These are phyloP conservation scores for Perognathus longimembris DNA, from an alignment of 2,113 vertebrate genomes.

Conservation along the genomic window DNA sequence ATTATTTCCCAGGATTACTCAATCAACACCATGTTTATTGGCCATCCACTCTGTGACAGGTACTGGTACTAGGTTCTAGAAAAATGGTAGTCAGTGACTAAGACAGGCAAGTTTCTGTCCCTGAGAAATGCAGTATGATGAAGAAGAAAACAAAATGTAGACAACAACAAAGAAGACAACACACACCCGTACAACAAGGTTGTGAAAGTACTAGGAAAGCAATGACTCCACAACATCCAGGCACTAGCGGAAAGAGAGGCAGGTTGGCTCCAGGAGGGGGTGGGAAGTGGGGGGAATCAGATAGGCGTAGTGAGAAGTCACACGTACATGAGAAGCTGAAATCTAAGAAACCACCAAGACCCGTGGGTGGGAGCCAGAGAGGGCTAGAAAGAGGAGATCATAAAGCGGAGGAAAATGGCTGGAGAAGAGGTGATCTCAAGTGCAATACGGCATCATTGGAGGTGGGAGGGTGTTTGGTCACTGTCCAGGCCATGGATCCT, in stretches of 20 bases:
- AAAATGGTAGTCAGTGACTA: neutral
- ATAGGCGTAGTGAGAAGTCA: neutral
- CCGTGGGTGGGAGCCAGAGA: neutral
- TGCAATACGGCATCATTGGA: neutral
- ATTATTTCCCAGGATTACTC: neutral
- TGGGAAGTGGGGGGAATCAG: no score
- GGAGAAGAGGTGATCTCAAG: neutral
- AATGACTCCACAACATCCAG: neutral
- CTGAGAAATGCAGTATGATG: neutral
- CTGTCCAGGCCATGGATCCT: no score
- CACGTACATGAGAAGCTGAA: rapidly evolving
- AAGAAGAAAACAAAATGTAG: no score
- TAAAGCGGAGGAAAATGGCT: neutral
- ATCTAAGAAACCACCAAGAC: neutral
- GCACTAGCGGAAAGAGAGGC: neutral
- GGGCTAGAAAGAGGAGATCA: neutral
- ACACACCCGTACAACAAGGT: no score
- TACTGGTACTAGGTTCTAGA: neutral
- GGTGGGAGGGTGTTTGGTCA: neutral
- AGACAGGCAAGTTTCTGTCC: neutral
- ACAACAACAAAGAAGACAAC: neutral
- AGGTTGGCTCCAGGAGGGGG: neutral
- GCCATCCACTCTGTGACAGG: neutral
- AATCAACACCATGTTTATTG: neutral
- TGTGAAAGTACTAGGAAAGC: neutral